Conservation (phyloP, 2,113 vertebrate genomes). For the Phylloscopus trochiloides region DNA sequence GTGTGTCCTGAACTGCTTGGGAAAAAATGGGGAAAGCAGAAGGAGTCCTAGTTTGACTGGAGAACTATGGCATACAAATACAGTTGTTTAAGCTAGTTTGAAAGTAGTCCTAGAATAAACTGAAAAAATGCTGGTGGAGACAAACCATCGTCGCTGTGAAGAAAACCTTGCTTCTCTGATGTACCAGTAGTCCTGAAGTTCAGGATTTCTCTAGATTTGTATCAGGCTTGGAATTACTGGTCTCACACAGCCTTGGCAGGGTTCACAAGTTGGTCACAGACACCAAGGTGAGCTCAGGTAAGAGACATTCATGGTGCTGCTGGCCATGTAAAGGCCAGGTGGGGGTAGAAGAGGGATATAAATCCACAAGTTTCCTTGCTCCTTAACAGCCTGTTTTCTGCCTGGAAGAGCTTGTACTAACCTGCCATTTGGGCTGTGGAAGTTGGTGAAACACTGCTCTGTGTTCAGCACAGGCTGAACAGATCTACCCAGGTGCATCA, state of each 20-base stretch:
- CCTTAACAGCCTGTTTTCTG: not conserved
- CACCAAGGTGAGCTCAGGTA: not conserved
- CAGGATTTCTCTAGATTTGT: not conserved
- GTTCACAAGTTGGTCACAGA: not conserved
- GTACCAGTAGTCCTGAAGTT: not conserved
- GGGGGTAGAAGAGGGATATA: not conserved
- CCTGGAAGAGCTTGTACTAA: not conserved
- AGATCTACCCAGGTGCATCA: rapidly evolving
- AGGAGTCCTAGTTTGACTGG: not conserved
- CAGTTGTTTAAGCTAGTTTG: not conserved
- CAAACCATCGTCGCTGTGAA: not conserved
- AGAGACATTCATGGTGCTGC: not conserved
- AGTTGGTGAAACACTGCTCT: not conserved
- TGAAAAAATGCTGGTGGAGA: not conserved
- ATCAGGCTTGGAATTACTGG: not conserved
- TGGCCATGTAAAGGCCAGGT: rapidly evolving
- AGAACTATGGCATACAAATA: not conserved
- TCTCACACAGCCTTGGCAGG: not conserved
- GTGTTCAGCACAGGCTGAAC: not conserved
- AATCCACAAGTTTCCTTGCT: not conserved
- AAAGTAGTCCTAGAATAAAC: not conserved
- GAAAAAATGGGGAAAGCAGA: not conserved
- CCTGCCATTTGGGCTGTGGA: not conserved
- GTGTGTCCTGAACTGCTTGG: not conserved
- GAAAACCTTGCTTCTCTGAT: not conserved